Evolutionary conservation across 2,113 vertebrate species (phyloP).

Genomic region (Nesogale talazaci): DNA sequence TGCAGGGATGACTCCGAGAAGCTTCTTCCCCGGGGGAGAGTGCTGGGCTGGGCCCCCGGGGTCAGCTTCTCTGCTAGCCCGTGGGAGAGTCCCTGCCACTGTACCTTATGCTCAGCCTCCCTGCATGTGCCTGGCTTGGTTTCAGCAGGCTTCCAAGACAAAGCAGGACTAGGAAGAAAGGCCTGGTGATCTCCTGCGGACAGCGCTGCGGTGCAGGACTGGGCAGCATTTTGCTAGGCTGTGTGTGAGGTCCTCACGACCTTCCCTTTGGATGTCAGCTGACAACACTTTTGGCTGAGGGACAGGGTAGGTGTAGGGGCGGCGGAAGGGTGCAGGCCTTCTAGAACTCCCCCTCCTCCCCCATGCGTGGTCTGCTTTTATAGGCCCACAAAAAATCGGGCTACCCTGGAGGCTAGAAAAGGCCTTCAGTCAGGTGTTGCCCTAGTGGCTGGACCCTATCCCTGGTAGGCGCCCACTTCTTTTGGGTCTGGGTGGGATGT

Average conservation of each 20-base stretch:
- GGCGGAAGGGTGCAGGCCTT: background rate
- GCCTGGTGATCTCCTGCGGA: background rate
- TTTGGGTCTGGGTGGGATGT: rapidly evolving
- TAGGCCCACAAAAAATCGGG: no score
- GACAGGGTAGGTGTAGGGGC: background rate
- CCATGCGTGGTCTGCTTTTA: no score
- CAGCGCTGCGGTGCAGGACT: background rate
- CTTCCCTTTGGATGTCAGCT: background rate
- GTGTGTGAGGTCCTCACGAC: background rate
- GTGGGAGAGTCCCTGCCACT: background rate
- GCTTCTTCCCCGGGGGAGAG: no score
- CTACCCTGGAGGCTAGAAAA: background rate
- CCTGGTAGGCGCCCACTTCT: background rate
- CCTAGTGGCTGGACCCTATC: background rate
- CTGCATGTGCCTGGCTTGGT: background rate
- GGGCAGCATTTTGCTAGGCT: background rate
- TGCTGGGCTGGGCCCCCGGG: no score
- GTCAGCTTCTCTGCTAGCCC: no score
- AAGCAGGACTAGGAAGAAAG: background rate
- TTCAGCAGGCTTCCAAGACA: background rate
- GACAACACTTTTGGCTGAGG: background rate
- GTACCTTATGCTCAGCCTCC: background rate
- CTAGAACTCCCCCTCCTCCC: background rate
- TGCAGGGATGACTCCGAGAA: no score
- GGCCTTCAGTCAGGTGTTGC: background rate